phyloP scores from a whole-genome alignment of 2,113 vertebrate species.

The Chloroceryle aenea region DNA sequence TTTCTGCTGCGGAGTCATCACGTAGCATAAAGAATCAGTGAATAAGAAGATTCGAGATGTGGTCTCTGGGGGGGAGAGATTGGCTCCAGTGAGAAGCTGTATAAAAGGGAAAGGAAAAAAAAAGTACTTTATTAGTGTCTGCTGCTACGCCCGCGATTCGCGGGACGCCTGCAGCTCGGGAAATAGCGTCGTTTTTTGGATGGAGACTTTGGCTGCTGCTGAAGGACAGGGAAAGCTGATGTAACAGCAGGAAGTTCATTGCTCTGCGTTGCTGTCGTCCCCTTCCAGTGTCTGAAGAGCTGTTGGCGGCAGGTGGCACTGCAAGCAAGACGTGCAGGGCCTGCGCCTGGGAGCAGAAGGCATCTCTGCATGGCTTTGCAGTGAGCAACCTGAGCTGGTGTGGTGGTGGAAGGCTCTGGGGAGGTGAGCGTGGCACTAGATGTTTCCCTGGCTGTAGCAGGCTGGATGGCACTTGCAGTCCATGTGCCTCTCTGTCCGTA shows the following conservation, averaged over 20 bases:
- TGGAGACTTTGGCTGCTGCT: slow-evolving; percentile 19
- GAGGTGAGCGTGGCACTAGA: not conserved
- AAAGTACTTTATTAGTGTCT: slow-evolving; percentile 44
- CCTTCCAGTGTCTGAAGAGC: not conserved
- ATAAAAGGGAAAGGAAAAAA: slow-evolving; percentile 6
- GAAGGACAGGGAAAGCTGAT: slow-evolving; percentile 1
- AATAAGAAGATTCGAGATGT: slow-evolving; percentile 54
- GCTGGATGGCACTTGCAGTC: not conserved
- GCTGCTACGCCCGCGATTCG: slow-evolving; percentile 10
- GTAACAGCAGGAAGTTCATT: not conserved
- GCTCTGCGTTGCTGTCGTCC: not conserved
- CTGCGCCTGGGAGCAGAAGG: not conserved
- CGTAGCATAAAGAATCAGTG: slow-evolving; percentile 55
- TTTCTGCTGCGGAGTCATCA: slow-evolving; percentile 30
- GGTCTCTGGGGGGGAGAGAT: slow-evolving; percentile 30
- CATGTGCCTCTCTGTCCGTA: fast-evolving
- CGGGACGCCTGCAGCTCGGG: slow-evolving; percentile 35
- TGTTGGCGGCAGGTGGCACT: slow-evolving; percentile 69
- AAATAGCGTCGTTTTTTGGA: slow-evolving; percentile 25
- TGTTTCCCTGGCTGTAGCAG: not conserved
- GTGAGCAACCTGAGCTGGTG: not conserved
- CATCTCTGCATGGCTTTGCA: not conserved
- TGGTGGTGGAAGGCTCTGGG: not conserved
- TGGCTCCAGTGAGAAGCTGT: not conserved
- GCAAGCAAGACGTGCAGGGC: slow-evolving; percentile 39